Conservation (phyloP, 2,888 invertebrate genomes). For the Amiota minor region DNA sequence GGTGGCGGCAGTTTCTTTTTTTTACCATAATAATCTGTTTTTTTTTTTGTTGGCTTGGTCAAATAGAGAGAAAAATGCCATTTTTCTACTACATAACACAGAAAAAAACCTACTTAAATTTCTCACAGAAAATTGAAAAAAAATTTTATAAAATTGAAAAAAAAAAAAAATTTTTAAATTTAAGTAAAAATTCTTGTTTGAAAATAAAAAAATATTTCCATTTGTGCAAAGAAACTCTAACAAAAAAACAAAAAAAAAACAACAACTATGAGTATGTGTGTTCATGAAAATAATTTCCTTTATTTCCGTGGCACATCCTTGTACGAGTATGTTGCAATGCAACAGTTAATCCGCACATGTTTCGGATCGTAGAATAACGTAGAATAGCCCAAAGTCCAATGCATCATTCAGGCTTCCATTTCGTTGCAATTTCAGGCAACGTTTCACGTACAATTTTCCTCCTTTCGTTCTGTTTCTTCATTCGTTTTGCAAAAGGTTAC, state of each 20-base stretch:
- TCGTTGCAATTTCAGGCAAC: too few relatives aligned
- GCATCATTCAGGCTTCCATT: constrained; percentile 29
- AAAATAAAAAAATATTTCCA: too few relatives aligned
- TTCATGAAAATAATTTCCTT: constrained; percentile 9
- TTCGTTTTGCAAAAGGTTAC: neutral
- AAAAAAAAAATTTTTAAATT: too few relatives aligned
- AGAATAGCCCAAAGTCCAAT: constrained; percentile 17
- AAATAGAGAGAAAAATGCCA: too few relatives aligned
- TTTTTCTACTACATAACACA: too few relatives aligned
- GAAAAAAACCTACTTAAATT: too few relatives aligned
- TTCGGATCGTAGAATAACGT: neutral
- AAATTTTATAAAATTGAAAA: too few relatives aligned
- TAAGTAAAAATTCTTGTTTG: too few relatives aligned
- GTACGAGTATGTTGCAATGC: constrained; percentile 9
- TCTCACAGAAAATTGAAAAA: too few relatives aligned
- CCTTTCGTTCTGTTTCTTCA: neutral
- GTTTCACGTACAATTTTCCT: neutral
- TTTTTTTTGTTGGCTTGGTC: constrained; percentile 24
- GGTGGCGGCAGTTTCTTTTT: constrained; percentile 25
- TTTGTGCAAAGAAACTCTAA: too few relatives aligned
- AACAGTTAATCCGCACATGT: constrained; percentile 27
- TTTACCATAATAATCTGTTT: constrained; percentile 10
- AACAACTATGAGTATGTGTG: neutral
- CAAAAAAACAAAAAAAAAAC: too few relatives aligned
- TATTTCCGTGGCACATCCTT: constrained; percentile 7